Base-by-base conservation (phyloP, 1,140 invertebrate species). In the Bombus confusus region DNA sequence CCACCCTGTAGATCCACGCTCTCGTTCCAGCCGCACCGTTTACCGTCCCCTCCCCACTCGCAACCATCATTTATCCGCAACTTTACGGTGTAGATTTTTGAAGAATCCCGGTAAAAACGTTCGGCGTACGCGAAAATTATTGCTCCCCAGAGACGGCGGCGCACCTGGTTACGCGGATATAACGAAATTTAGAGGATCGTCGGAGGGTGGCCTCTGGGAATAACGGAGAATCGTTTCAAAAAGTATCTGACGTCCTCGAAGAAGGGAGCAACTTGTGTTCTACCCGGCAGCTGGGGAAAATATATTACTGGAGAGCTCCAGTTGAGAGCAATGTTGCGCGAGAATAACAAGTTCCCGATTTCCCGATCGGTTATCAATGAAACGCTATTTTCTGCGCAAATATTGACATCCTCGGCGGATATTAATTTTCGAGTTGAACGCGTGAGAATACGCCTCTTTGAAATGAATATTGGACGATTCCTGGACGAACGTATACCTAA, bases 121-220 rank as follows among this genome's bases (percentile, higher is more conserved):
- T 84, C 57, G 47, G 68, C 52, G 64, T n/a, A 10, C 47, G 4
- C 18, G 39, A 71, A 79, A 84, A 79, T 79, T 79, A 79, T 84
- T 43, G 66, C 66, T 15, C 82, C 62, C 64, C 10, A 4, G 75
- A 59, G 75, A 68, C 59, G 59, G 2, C 10, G 15, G 75, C 66
- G 76, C 82, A 84, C 47, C 82, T 79, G 82, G 82, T 84, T 84
- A 71, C 75, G 64, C 12, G 82, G 64, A 78, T 78, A 69, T 71
- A 71, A 78, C 75, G 75, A 52, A 78, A 84, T 84, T 84, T 84
- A 84, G 64, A 71, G 75, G 75, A 69, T 59, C 37, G 82, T 41
- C 64, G 73, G 59, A 64, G 18, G 41, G 15, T n/a, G 62, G 22
- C 73, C 39, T 22, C 5, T 15, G 62, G 74, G 74, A 43, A 74